These are phyloP conservation scores for Scaeva pyrastri DNA, from an alignment of 2,888 invertebrate genomes.

Conservation along the genomic window DNA sequence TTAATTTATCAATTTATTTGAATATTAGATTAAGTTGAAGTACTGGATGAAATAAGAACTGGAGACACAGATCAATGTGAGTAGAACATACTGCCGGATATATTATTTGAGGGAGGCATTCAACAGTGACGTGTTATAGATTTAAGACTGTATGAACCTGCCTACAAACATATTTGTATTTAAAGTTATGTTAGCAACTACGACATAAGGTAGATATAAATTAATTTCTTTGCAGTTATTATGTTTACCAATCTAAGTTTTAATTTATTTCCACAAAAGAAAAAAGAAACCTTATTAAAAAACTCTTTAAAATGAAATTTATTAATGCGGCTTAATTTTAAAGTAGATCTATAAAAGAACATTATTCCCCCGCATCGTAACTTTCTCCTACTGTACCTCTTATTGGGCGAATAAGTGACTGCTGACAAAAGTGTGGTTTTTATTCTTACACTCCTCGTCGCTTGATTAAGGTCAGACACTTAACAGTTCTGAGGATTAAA, in stretches of 20 bases:
- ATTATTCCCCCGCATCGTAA: background rate
- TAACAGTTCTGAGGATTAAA: no score
- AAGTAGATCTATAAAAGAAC: background rate
- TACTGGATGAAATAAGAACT: no score
- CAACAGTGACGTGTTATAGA: no score
- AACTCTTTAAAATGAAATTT: conserved; percentile 41
- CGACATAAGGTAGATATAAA: conserved; percentile 8
- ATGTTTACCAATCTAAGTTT: conserved; percentile 24
- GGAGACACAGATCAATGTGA: no score
- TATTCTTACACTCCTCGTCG: background rate
- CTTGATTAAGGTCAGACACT: background rate
- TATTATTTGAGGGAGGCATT: no score
- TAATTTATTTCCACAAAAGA: conserved; percentile 6
- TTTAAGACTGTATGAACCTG: no score
- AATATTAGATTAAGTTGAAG: no score
- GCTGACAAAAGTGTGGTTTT: background rate
- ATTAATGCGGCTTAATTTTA: conserved; percentile 26
- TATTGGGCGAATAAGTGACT: conserved; percentile 19
- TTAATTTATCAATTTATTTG: no score
- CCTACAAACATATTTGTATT: no score
- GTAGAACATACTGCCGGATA: no score
- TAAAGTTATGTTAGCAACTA: background rate
- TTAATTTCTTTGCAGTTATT: background rate
- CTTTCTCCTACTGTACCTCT: background rate
- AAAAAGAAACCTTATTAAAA: conserved; percentile 4